Base-by-base conservation (phyloP, 2,888 invertebrate species). In the Eurois occulta region DNA sequence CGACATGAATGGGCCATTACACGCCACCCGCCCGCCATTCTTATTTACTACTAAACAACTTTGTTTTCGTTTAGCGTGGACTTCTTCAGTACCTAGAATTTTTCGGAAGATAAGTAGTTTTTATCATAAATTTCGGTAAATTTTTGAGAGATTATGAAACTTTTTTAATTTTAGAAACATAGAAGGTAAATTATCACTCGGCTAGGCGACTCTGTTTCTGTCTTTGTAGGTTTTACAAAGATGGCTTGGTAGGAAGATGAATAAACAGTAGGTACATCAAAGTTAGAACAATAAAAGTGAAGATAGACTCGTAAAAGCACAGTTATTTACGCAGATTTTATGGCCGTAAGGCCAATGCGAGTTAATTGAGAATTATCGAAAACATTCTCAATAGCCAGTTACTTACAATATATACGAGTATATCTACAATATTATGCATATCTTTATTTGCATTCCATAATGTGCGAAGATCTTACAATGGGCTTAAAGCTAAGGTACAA, bases 11-110 rank as follows among this genome's bases (percentile, higher is more conserved):
- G 92, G 91, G 84, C 93, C 94, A 94, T 94, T 94, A 94, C 91
- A 90, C 93, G 84, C 92, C 92, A 91, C 93, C 92, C 92, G 91
- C 91, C 91, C 80, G 88, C 86, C 79, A 89, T 90, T 91, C 91
- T 94, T 94, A 94, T 94, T 95, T 94, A 95, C 93, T 91, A 90
- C 91, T 90, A 91, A 90, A 86, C 84, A 90, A 91, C 89, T 91
- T 91, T 88, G 90, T 88, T 88, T 87, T 90, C 86, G 78, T 89
- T 90, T 90, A 89, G 77, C 85, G 81, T 83, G 78, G 87, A 89
- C 89, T 89, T 91, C 88, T 90, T 83, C 78, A 78, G 72, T 60
- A 77, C 11, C 21, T 21, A 35, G 21, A 7, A 21, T 35, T 73
- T 76, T 75, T 75, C 69, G 41, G 1, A 28, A 52, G 28, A 46